A percentile compares a stretch with the other conserved stretches of the same genome.
Evolutionary conservation across 2,888 invertebrate species (phyloP).

Genomic region (Lasioglossum marginatum): DNA sequence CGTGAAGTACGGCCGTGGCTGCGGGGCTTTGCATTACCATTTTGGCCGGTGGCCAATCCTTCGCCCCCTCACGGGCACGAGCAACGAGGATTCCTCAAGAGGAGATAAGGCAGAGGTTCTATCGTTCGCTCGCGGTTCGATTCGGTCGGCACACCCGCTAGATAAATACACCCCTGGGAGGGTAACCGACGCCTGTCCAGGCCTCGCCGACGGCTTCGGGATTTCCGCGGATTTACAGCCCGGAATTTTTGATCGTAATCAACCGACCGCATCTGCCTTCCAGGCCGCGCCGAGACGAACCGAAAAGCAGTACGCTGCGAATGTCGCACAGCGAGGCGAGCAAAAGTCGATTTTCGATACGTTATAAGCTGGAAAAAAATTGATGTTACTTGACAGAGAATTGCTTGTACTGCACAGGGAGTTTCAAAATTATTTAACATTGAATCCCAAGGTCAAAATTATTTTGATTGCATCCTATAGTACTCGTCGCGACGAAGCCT

Average conservation of each 20-base stretch:
- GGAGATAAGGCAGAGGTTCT: slow-evolving; percentile 73
- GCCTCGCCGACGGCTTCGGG: slow-evolving; percentile 28
- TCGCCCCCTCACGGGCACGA: slow-evolving; percentile 56
- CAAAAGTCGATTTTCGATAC: too few relatives aligned
- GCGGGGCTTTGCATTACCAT: slow-evolving; percentile 78
- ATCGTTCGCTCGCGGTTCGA: slow-evolving; percentile 55
- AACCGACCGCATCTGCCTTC: neutral
- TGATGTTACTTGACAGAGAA: too few relatives aligned
- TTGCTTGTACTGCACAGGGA: too few relatives aligned
- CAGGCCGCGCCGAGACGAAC: too few relatives aligned
- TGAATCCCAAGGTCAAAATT: too few relatives aligned
- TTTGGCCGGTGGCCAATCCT: slow-evolving; percentile 77
- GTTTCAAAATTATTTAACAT: too few relatives aligned
- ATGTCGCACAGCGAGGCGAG: neutral
- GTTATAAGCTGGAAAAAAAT: too few relatives aligned
- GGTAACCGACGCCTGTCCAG: slow-evolving; percentile 22
- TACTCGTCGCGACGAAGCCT: too few relatives aligned
- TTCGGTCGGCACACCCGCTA: slow-evolving; percentile 73
- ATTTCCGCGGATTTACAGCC: slow-evolving; percentile 74
- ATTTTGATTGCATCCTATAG: too few relatives aligned
- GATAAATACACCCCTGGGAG: slow-evolving; percentile 75
- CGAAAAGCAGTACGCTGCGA: neutral
- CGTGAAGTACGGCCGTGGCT: slow-evolving; percentile 67
- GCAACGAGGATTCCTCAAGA: slow-evolving; percentile 72
- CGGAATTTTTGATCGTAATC: slow-evolving; percentile 75